Base-by-base conservation (phyloP, 2,888 invertebrate species). In the Harpagoxenus sublaevis region DNA sequence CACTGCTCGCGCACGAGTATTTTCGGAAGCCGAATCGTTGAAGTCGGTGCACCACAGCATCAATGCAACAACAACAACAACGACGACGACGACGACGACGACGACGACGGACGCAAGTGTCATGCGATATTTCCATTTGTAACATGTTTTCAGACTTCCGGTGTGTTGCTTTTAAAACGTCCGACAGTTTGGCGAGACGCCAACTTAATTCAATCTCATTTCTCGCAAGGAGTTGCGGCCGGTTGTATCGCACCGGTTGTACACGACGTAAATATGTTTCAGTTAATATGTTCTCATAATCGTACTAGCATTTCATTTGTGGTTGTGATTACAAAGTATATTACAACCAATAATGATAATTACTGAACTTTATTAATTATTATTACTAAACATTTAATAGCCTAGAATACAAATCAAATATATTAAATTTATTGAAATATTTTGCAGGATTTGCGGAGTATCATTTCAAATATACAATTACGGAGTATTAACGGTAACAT, bases 151-250 rank as follows among this genome's bases (percentile, higher is more conserved):
- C 23, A 12, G 35, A 73, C 12, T 48, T 48, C 4, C 42, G 45
- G 45, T 48, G 42, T 42, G 53, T 68, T 12, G 31, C 71, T 51
- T 39, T 81, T 31, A 74, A 74, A 81, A 60, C 6, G 39, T 18
- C 48, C 60, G 48, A 81, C 74, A 73, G n/a, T 60, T 74, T 70
- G 74, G 48, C 39, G 74, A 51, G 31, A 23, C 10, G 71, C 55
- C 73, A 74, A 81, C 48, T 81, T 70, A 48, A 81, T 81, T 81
- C 48, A 60, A 81, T 60, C 39, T 35, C 45, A n/a, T 45, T 42
- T 45, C 31, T 55, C 79, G 45, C 48, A 48, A 45, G 45, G 28
- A 60, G 23, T 60, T 39, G 57, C 18, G 48, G 48, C 12, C 12
- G 31, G 12, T 12, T 62, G 10, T 15, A 53, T 66, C 39, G 18